phyloP scores from a whole-genome alignment of 2,888 invertebrate genomes.

The Clunio marinus region DNA sequence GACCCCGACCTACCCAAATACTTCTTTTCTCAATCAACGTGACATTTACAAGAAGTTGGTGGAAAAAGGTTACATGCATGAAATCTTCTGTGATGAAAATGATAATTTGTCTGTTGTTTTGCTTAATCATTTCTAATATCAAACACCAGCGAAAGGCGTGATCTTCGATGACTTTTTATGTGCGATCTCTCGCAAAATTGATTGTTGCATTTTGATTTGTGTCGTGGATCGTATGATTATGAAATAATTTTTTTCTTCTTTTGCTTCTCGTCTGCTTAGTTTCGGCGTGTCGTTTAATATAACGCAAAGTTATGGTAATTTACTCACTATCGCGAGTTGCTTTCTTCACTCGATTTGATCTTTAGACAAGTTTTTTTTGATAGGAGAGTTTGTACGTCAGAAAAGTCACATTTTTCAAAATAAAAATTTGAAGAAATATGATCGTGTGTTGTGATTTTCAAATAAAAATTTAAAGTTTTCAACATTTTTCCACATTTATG shows the following conservation, averaged over 20 bases:
- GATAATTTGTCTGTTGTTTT: background rate
- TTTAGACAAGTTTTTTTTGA: no score
- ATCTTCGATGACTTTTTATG: conserved; percentile 5
- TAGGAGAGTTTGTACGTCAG: no score
- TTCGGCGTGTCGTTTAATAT: background rate
- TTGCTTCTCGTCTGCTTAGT: background rate
- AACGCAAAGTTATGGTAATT: background rate
- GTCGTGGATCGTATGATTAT: no score
- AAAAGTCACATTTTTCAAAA: no score
- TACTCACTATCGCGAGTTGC: background rate
- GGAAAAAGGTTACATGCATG: background rate
- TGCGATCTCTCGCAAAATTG: background rate
- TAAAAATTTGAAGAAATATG: no score
- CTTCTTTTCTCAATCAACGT: background rate
- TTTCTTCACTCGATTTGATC: no score
- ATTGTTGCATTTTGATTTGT: conserved; percentile 20
- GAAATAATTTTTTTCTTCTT: background rate
- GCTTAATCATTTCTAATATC: no score
- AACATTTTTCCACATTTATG: no score
- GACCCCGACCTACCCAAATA: conserved; percentile 2
- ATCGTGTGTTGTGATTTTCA: no score
- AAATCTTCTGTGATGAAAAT: background rate
- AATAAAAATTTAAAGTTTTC: no score
- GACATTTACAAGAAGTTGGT: background rate
- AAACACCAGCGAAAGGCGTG: background rate